phyloP scores from a whole-genome alignment of 2,113 vertebrate species.

The Pseudorhombus dupliciocellatus region DNA sequence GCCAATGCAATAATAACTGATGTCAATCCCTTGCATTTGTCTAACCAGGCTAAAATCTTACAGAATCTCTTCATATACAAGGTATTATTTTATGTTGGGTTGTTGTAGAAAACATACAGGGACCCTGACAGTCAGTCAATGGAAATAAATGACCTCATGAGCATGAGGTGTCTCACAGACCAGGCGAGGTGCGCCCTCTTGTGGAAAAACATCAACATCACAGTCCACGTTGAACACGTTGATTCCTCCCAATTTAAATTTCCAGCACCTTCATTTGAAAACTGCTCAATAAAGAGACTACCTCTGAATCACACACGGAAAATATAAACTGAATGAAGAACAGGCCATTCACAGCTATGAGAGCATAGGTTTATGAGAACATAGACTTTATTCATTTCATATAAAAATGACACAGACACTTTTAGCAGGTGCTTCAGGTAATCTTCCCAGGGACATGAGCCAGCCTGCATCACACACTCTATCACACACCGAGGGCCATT shows the following conservation, averaged over 20 bases:
- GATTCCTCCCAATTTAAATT: background rate
- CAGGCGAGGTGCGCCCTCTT: slow-evolving; percentile 48
- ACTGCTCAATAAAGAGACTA: background rate
- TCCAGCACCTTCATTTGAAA: background rate
- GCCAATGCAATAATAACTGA: too few species aligned
- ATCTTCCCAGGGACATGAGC: slow-evolving; percentile 69
- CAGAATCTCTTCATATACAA: too few species aligned
- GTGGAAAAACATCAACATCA: slow-evolving; percentile 45
- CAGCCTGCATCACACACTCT: slow-evolving; percentile 29
- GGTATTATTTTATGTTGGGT: too few species aligned
- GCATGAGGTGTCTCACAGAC: background rate
- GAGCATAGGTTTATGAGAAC: slow-evolving; percentile 62
- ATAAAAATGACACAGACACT: slow-evolving; percentile 73
- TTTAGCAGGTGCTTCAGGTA: slow-evolving; percentile 60
- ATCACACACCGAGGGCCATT: background rate
- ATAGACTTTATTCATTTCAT: slow-evolving; percentile 81
- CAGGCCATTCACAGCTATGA: background rate
- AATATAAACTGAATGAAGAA: background rate
- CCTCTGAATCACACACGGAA: background rate
- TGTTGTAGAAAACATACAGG: background rate
- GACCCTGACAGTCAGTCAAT: background rate
- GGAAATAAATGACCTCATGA: too few species aligned
- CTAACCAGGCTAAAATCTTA: too few species aligned
- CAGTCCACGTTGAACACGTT: slow-evolving; percentile 14
- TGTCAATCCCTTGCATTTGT: background rate